A percentile compares a stretch with the other conserved stretches of the same genome.
Conservation (phyloP, 2,113 vertebrate species). For the Centrocercus urophasianus region DNA sequence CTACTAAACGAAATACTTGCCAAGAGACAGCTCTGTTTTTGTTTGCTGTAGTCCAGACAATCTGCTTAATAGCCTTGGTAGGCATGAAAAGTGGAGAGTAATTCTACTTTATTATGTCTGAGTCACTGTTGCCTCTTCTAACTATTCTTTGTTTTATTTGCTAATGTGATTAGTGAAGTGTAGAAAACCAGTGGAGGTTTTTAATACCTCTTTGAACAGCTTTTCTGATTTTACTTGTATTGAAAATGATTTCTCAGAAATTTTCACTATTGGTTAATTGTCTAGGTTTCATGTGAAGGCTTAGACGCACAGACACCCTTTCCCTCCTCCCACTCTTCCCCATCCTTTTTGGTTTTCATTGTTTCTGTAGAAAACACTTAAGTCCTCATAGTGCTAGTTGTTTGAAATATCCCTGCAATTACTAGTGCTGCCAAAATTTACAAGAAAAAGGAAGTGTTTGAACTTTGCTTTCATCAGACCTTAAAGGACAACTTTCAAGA, state of each 20-base stretch:
- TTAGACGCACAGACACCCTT: neutral
- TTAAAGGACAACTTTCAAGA: neutral
- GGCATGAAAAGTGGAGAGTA: neutral
- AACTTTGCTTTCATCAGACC: neutral
- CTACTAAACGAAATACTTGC: neutral
- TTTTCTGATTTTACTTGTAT: neutral
- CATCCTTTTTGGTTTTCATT: neutral
- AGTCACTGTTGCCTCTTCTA: neutral
- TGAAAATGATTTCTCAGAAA: neutral
- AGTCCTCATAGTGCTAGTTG: neutral
- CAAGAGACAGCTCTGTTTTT: neutral
- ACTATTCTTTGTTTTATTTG: neutral
- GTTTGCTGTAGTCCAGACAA: neutral
- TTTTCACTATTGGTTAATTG: neutral
- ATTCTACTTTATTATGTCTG: neutral
- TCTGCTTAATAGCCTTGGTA: neutral
- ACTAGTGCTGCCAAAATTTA: neutral
- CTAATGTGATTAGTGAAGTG: neutral
- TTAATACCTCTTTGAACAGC: neutral
- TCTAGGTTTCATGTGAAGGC: neutral
- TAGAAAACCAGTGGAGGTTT: neutral
- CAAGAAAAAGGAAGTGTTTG: neutral
- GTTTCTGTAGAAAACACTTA: neutral
- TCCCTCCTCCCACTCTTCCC: fast-evolving
- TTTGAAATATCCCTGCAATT: neutral